Evolutionary conservation across 2,113 vertebrate genomes (phyloP), one percentile per base, ranked within the genome.

Genomic region (Sorex araneus): DNA sequence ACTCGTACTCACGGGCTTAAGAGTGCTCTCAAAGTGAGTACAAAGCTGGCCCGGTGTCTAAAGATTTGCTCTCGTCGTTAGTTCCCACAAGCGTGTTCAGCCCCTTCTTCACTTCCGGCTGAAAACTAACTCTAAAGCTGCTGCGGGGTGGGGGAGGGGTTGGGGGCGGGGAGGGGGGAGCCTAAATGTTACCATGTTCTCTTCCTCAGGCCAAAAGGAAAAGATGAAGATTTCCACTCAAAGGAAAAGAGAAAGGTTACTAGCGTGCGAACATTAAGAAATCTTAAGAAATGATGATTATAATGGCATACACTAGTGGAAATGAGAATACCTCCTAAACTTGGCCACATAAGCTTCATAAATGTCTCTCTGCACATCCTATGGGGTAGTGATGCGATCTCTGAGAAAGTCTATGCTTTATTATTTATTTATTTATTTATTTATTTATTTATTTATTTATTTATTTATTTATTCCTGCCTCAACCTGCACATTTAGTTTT

Each of bases 231-330:
- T 19, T 57, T 3, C 3, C 27, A 45, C 32, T 54, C 18, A 32
- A 78, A 89, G 32, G 66, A 75, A 88, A 90, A 67, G 36, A 67
- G 70, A 88, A 90, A 67, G 36, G 60, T 7, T n/a, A 15, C 25
- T 6, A 66, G 30, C 36, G 13, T 27, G n/a, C 13, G 18, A 9
- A 66, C 30, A 36, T 21, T 28, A 6, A 15, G 21, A 64, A 34
- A 25, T 28, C 32, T 32, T n/a, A 34, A 25, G 40, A 63, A 83
- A n/a, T 36, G 50, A 45, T 32, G 25, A 10, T 34, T 25, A 28
- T 60, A 36, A 75, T 32, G 30, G 47, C 28, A 21, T 11, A n/a
- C n/a, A 30, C 25, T 84, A 23, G 21, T 67, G 28, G 86, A 73
- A 40, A 25, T 12, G 19, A 80, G 34, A 21, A 36, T 28, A 15